Conservation (phyloP, 1,140 invertebrate genomes). For the Drusus annulatus region DNA sequence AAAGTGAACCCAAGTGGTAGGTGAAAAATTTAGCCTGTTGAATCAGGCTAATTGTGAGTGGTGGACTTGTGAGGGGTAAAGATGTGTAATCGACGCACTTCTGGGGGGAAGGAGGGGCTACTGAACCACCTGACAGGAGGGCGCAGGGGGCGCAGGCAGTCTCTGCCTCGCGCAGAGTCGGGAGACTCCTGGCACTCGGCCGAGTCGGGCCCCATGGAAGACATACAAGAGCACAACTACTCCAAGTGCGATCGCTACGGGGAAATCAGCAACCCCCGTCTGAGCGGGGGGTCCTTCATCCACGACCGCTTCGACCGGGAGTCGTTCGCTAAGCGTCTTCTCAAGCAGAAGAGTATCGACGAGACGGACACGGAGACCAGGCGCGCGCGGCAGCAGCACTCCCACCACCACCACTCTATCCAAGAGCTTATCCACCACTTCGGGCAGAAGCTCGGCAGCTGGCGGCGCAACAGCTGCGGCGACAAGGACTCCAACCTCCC, state of each 20-base stretch:
- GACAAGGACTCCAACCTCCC: slow-evolving; percentile 67
- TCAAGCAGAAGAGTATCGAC: slow-evolving; percentile 59
- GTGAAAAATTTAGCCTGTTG: no score
- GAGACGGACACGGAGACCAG: slow-evolving; percentile 60
- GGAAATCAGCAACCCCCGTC: slow-evolving; percentile 67
- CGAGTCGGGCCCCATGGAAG: slow-evolving; percentile 66
- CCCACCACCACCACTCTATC: slow-evolving; percentile 77
- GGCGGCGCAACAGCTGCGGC: slow-evolving; percentile 73
- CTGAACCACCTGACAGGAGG: slow-evolving; percentile 6
- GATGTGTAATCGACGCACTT: background rate
- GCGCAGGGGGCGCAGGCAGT: slow-evolving; percentile 14
- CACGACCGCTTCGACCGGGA: slow-evolving; percentile 69
- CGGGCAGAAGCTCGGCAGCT: slow-evolving; percentile 77
- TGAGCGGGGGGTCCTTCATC: slow-evolving; percentile 58
- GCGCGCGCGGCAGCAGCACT: slow-evolving; percentile 59
- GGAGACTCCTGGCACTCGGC: slow-evolving; percentile 45
- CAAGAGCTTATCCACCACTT: slow-evolving; percentile 82
- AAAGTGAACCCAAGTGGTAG: no score
- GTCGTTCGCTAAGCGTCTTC: slow-evolving; percentile 71
- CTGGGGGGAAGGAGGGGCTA: background rate
- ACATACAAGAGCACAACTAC: slow-evolving; percentile 69
- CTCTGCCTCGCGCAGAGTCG: slow-evolving; percentile 2
- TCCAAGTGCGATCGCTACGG: slow-evolving; percentile 69
- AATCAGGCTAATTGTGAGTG: no score
- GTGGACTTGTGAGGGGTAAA: no score